phyloP scores from a whole-genome alignment of 1,140 invertebrate species.

The Heliconius himera region DNA sequence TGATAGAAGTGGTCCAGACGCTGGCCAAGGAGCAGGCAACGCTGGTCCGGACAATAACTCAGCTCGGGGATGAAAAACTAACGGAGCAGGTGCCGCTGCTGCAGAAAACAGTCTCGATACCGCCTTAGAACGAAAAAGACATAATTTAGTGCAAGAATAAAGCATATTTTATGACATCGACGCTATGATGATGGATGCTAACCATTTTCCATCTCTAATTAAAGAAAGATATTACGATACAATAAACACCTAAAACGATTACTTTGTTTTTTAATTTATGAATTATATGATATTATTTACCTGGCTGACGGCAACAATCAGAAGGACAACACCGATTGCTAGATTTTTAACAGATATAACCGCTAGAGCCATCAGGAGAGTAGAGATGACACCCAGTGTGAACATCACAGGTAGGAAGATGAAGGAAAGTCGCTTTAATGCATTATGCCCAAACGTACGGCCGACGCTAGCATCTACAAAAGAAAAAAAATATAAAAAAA shows the following conservation, averaged over 20 bases:
- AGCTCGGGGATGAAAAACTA: constrained; percentile 70
- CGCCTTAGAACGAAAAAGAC: constrained; percentile 47
- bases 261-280: neutral
- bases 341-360: constrained; percentile 84
- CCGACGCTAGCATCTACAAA: constrained; percentile 65
- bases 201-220: neutral
- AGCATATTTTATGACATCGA: neutral
- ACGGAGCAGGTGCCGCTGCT: constrained; percentile 56
- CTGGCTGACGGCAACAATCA: constrained; percentile 77
- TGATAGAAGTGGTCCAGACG: constrained; percentile 64
- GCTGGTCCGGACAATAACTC: constrained; percentile 69
- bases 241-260: too few relatives aligned
- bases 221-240: neutral
- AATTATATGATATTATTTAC: constrained; percentile 47
- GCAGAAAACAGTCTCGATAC: constrained; percentile 64
- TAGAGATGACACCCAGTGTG: constrained; percentile 84
- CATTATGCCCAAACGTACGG: constrained; percentile 84
- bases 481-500: constrained; percentile 9
- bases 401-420: constrained; percentile 83
- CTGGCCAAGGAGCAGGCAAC: constrained; percentile 63
- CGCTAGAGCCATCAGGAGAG: constrained; percentile 82
- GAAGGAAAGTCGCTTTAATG: constrained; percentile 83
- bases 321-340: constrained; percentile 81
- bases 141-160: neutral
- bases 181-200: too few relatives aligned